Evolutionary conservation across 2,888 invertebrate genomes (phyloP), one percentile per base, ranked within the genome.

Genomic region (Calephelis perditalis): DNA sequence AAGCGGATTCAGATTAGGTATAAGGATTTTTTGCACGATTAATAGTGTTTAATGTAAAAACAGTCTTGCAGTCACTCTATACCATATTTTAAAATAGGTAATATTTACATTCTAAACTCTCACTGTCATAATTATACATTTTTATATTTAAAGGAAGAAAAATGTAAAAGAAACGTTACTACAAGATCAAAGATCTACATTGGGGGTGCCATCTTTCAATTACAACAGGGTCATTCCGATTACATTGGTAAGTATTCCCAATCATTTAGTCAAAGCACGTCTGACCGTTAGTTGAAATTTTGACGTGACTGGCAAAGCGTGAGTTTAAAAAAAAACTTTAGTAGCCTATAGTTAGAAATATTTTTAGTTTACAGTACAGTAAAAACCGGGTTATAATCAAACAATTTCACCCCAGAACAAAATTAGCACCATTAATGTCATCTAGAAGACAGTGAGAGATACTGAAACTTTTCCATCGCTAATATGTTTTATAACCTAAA

Each of bases 381-480:
- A 40, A 40, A 7, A 7, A 40, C 40, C 0, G 8, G 7, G 8
- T 40, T 40, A 40, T 40, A 7, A 40, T 40, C n/a, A 10, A 15
- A 49, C 37, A 58, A 49, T 37, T 37, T 47, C 40, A 37, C 15
- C 15, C 15, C 43, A 57, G 47, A 59, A 62, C 58, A 59, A 65
- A 68, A 72, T 77, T 86, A 87, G 86, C 86, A 85, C 86, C 85
- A 84, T 81, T 69, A 70, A 66, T 65, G 54, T 40, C 35, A 43
- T 26, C 52, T 58, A 58, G 58, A 70, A 78, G 82, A 83, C 86
- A 86, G 84, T 82, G 86, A 86, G 85, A 84, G 81, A 67, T 67
- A 68, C 71, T 82, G 87, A 87, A 88, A 88, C 88, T 87, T 87
- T 88, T 86, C 88, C 74, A 85, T 83, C 87, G 74, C 80, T 78